A percentile compares a stretch with the other conserved stretches of the same genome.
Evolutionary conservation across 2,113 vertebrate species (phyloP).

Genomic region (Trichomycterus rosablanca): DNA sequence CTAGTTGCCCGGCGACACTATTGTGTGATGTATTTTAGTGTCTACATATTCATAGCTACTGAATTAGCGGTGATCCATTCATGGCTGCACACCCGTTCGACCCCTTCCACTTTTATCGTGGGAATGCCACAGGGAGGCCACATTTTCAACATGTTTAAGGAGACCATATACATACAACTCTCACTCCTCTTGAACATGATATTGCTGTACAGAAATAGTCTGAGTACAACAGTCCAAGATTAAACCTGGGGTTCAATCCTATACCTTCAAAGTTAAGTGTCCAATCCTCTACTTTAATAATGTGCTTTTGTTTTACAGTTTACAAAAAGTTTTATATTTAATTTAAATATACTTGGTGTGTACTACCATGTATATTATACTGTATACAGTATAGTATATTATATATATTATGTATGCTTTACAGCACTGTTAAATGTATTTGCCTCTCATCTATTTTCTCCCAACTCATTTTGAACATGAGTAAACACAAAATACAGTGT

Average conservation of each 20-base stretch:
- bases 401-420: too few relatives aligned
- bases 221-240: background rate
- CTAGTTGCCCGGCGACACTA: constrained; percentile 68
- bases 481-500: too few relatives aligned
- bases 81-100: constrained; percentile 67
- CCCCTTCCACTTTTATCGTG: constrained; percentile 68
- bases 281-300: background rate
- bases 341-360: too few relatives aligned
- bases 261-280: background rate
- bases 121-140: constrained; percentile 61
- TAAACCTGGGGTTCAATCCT: background rate
- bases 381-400: too few relatives aligned
- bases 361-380: background rate
- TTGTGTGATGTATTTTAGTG: constrained; percentile 60
- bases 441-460: too few relatives aligned
- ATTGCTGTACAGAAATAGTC: background rate
- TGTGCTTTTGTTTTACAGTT: too few relatives aligned
- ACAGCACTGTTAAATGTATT: too few relatives aligned
- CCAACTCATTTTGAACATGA: too few relatives aligned
- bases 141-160: constrained; percentile 41
- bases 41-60: constrained; percentile 71
- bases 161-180: background rate
- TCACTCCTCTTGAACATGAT: background rate
- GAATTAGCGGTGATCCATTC: constrained; percentile 76
- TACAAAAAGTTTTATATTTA: too few relatives aligned